Evolutionary conservation across 2,888 invertebrate genomes (phyloP), one percentile per base, ranked within the genome.

Genomic region (Dorcus hopei): DNA sequence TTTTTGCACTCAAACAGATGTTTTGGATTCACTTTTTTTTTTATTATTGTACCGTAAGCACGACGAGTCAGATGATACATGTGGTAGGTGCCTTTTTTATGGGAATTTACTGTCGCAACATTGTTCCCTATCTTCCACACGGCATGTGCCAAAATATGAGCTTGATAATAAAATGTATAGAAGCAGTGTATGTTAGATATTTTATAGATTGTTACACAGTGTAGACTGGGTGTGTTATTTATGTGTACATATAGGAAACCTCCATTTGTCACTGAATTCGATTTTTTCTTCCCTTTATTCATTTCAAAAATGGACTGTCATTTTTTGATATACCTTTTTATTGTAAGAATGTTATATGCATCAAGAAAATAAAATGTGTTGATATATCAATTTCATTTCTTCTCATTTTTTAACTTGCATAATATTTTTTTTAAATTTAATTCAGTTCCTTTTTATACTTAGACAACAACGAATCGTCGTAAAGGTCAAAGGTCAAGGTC

Each of bases 161-260:
- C 68, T 70, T 68, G 65, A 65, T 67, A 68, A 62, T 63, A 67
- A 64, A 63, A 64, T 66, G 66, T 68, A 66, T 65, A 73, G 63
- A 67, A 65, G 63, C 41, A 52, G 45, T 54, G 58, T 54, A 58
- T 51, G 58, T 58, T 58, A 54, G 54, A 52, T 49, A 77, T 76
- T 77, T 77, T 77, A 77, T 77, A 77, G 77, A 77, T 73, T 77
- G 77, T 77, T 77, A 77, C 72, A 70, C 71, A 70, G 74, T 71
- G 72, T 70, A 72, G 70, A 74, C 51, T 51, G 41, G 51, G 39
- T 42, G 11, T 19, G 38, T 38, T 41, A 40, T 41, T 16, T 51
- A 16, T 38, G 38, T 39, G 51, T 40, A 42, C 14, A 42, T 39
- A 14, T 42, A 42, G 42, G 16, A 42, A 42, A 14, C 42, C 16